These are phyloP conservation scores for Aphelenchoides fujianensis DNA, from an alignment of 1,140 invertebrate species.

Conservation along the genomic window DNA sequence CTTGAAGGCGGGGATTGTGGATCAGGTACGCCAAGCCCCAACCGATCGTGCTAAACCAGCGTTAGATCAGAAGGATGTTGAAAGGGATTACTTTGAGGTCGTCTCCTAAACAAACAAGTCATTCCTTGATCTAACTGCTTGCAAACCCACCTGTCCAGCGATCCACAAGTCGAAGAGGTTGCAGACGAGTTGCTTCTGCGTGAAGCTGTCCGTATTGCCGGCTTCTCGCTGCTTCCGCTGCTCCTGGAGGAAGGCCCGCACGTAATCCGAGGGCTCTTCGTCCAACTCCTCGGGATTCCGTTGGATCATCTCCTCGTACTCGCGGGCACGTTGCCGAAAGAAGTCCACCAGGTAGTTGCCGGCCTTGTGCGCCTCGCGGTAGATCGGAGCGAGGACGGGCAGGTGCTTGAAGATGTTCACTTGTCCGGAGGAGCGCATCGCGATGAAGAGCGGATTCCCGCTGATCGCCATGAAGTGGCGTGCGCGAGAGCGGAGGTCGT, in stretches of 20 bases:
- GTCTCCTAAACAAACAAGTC: neutral
- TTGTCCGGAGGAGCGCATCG: neutral
- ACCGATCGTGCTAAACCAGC: slow-evolving; percentile 9
- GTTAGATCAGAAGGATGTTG: too few species aligned
- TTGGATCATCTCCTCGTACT: neutral
- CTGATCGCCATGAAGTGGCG: neutral
- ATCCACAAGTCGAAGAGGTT: slow-evolving; percentile 9
- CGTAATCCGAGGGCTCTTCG: slow-evolving; percentile 2
- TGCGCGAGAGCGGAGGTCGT: neutral
- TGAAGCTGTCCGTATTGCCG: neutral
- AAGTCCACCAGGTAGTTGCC: neutral
- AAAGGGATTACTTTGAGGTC: too few species aligned
- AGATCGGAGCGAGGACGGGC: neutral
- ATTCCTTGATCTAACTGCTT: neutral
- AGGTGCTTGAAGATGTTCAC: neutral
- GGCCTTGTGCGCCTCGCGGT: neutral
- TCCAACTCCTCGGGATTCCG: neutral
- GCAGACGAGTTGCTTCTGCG: neutral
- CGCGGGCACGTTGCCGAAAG: neutral
- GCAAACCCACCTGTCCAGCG: neutral
- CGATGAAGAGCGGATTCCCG: neutral
- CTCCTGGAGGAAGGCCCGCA: neutral
- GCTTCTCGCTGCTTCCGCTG: neutral
- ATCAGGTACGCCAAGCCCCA: slow-evolving; percentile 24
- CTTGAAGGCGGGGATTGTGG: slow-evolving; percentile 33